Base-by-base conservation (phyloP, 2,888 invertebrate species). In the Spicauda simplicius region DNA sequence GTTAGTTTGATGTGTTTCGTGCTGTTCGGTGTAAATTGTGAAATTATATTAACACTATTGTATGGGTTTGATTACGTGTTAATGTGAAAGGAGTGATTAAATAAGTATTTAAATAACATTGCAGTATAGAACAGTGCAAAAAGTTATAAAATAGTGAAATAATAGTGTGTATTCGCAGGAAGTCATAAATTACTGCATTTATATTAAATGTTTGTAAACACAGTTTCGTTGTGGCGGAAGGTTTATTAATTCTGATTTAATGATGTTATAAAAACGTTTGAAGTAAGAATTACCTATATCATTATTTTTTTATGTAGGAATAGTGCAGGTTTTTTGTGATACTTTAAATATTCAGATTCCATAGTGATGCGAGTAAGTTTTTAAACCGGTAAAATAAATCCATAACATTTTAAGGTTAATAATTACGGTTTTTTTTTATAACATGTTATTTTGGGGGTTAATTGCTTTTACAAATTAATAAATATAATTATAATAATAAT, bases 261-360 rank as follows among this genome's bases (percentile, higher is more conserved):
- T 41, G 14, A 3, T 41, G 14, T 10, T 14, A 2, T 41, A 14
- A 41, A 41, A 41, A 14, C 41, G 14, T 41, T 41, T 41, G 41
- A 14, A 41, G 41, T 41, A 41, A 41, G 41, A 41, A 41, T 14
- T 11, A 14, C 14, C 1, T 14, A 41, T 37, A 25, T 2, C 3
- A 25, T 41, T 37, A 11, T 7, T 7, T 37, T 11, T 41, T 41
- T 41, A 41, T 14, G 12, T 14, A 41, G 12, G 41, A 41, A 14
- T 14, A 41, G 2, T 41, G 2, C 14, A 14, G 0, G 2, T 14
- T 14, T 41, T 41, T 14, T 30, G n/a, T 8, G 4, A 2, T n/a
- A 33, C 30, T 19, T 41, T 41, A 2, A 45, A n/a, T 14, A 45
- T 45, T 45, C 45, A 20, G 58, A 58, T 58, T 58, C 45, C 58